phyloP scores from a whole-genome alignment of 2,113 vertebrate genomes.

The Caranx ignobilis region DNA sequence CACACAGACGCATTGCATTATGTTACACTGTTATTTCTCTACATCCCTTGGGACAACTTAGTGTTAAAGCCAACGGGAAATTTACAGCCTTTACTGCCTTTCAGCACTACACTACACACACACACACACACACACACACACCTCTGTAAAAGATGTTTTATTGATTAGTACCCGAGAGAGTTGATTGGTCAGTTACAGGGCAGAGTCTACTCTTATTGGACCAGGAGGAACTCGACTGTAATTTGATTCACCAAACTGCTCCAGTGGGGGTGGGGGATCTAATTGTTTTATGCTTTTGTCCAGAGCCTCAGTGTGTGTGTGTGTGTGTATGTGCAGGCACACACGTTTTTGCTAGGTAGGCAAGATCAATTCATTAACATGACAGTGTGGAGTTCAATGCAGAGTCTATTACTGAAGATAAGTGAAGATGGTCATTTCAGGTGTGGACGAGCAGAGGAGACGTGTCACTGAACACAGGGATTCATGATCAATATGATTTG shows the following conservation, averaged over 20 bases:
- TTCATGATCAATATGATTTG: slow-evolving; percentile 26
- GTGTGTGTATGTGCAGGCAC: background rate
- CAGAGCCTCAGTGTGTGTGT: background rate
- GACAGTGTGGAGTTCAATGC: slow-evolving; percentile 40
- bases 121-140: background rate
- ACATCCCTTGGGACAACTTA: slow-evolving; percentile 25
- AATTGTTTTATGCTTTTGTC: slow-evolving; percentile 44
- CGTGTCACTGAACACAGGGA: slow-evolving; percentile 41
- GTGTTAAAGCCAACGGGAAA: slow-evolving; percentile 29
- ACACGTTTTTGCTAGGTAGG: slow-evolving; percentile 7
- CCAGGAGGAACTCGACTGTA: slow-evolving; percentile 34
- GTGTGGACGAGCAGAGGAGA: background rate
- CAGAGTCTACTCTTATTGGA: slow-evolving; percentile 33
- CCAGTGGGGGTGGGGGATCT: slow-evolving; percentile 43
- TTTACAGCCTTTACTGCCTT: slow-evolving; percentile 36
- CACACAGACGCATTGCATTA: slow-evolving; percentile 4
- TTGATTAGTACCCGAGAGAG: slow-evolving; percentile 26
- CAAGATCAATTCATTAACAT: slow-evolving; percentile 60
- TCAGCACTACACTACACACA: background rate
- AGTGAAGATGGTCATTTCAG: slow-evolving; percentile 31
- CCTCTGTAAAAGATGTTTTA: background rate
- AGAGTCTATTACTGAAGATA: slow-evolving; percentile 31
- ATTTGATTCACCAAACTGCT: slow-evolving; percentile 56
- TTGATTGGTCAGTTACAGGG: slow-evolving; percentile 37
- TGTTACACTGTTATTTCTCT: slow-evolving; percentile 25